These are phyloP conservation scores for Panonychus citri DNA, from an alignment of 1,140 invertebrate species.

Conservation along the genomic window DNA sequence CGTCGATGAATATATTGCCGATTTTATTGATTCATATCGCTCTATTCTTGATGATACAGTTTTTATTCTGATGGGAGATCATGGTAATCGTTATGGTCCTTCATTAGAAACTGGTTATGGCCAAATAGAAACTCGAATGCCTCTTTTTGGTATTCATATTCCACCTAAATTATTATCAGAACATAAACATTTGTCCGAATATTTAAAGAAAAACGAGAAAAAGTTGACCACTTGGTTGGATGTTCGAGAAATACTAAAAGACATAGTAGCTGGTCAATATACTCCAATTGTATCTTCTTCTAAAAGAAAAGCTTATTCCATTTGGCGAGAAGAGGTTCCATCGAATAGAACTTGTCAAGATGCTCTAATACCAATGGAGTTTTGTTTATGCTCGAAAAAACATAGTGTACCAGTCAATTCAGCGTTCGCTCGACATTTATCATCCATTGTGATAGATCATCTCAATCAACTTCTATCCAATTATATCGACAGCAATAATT, in stretches of 20 bases:
- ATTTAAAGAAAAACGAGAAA: constrained; percentile 6
- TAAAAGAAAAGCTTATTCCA: not conserved
- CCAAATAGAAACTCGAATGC: constrained; percentile 20
- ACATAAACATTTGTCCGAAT: constrained; percentile 10
- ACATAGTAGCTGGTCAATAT: constrained; percentile 6
- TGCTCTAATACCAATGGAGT: constrained; percentile 4
- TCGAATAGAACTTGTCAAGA: constrained; percentile 3
- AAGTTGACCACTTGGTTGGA: constrained; percentile 15
- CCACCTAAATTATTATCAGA: constrained; percentile 11
- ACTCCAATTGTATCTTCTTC: not conserved
- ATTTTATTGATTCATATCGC: not conserved
- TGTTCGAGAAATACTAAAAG: constrained; percentile 15
- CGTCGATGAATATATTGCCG: constrained; percentile 6
- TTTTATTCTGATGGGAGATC: constrained; percentile 10
- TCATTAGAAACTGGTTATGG: constrained; percentile 16
- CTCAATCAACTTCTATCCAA: not conserved
- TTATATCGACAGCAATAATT: not conserved
- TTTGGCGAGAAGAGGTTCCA: constrained; percentile 3
- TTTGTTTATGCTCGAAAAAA: constrained; percentile 4
- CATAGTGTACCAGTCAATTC: too few relatives aligned
- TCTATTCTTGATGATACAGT: constrained; percentile 5
- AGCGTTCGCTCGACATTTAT: not conserved
- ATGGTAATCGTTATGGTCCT: constrained; percentile 10
- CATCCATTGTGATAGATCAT: not conserved
- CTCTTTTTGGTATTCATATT: constrained; percentile 16